Evolutionary conservation across 2,888 invertebrate species (phyloP), one percentile per base, ranked within the genome.

Genomic region (Oscheius sp.): DNA sequence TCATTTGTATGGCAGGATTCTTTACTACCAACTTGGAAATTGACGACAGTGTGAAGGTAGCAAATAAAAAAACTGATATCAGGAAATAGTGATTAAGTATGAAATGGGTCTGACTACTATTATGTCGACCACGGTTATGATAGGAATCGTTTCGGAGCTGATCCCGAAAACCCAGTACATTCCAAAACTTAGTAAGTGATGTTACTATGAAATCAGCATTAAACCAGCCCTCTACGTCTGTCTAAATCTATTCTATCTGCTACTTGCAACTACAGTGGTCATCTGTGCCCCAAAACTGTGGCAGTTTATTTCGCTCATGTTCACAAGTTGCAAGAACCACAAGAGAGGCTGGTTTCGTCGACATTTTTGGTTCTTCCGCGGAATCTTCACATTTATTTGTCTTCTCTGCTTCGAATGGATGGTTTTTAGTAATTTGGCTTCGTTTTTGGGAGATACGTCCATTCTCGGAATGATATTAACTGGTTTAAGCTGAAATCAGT

Each of bases 281-380:
- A 58, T 70, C 47, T 42, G 55, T 29, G 29, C 59, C 9, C 70
- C 70, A n/a, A 70, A 70, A 21, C 37, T 55, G 11, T 70, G 60
- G 59, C 58, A 70, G 37, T 60, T 70, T 13, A 32, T 70, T 32
- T 37, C 55, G 2, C 37, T 68, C 3, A 68, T n/a, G n/a, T 68
- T 53, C 21, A 55, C 68, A 33, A 68, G 68, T n/a, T 68, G 68
- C 10, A 68, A 68, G 53, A 29, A 55, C 5, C 13, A 55, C 4
- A 53, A 68, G 13, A 53, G 53, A 68, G 68, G 68, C 29, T 68
- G 53, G 72, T 74, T 73, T 65, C 73, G 66, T 59, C 68, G 75
- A 63, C 68, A 75, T 63, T 73, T 70, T 37, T 51, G 65, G 55
- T 33, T 73, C 50, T 77, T 77, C 59, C 75, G 73, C 68, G 70